phyloP scores from a whole-genome alignment of 2,888 invertebrate genomes.

The Spatulosminthurus flaviceps region DNA sequence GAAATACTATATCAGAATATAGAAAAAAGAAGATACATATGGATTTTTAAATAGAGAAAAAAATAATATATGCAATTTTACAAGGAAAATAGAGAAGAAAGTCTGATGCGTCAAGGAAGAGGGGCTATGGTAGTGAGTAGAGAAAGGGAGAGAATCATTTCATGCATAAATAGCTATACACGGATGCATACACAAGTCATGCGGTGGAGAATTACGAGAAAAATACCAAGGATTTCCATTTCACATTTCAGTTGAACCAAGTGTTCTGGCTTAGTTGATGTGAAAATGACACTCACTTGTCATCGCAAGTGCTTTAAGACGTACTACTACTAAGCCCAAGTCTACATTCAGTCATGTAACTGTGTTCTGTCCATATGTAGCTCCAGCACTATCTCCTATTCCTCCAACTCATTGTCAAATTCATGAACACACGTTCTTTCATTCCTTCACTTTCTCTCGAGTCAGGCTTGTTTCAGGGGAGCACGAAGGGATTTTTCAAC shows the following conservation, averaged over 20 bases:
- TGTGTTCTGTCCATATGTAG: neutral
- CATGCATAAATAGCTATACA: too few relatives aligned
- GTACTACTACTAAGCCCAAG: neutral
- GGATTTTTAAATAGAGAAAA: too few relatives aligned
- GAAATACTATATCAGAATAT: too few relatives aligned
- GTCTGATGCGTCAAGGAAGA: too few relatives aligned
- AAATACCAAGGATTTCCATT: conserved; percentile 7
- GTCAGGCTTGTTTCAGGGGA: too few relatives aligned
- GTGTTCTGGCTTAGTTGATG: conserved; percentile 1
- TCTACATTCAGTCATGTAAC: neutral
- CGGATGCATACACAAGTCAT: neutral
- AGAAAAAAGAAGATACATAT: too few relatives aligned
- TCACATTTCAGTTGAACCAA: neutral
- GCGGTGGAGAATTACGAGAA: neutral
- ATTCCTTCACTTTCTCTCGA: conserved; percentile 13
- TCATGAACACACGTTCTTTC: neutral
- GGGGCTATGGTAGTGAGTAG: too few relatives aligned
- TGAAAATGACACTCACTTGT: conserved; percentile 37
- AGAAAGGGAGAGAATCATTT: too few relatives aligned
- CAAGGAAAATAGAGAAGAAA: too few relatives aligned
- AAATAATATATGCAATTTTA: too few relatives aligned
- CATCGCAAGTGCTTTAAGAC: conserved; percentile 40
- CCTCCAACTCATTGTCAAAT: neutral
- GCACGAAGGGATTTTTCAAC: too few relatives aligned
- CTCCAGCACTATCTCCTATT: too few relatives aligned